Percentiles rank a stretch among this genome's conserved stretches.
Evolutionary conservation across 1,140 invertebrate species (phyloP).

Genomic region (Capitella teleta): DNA sequence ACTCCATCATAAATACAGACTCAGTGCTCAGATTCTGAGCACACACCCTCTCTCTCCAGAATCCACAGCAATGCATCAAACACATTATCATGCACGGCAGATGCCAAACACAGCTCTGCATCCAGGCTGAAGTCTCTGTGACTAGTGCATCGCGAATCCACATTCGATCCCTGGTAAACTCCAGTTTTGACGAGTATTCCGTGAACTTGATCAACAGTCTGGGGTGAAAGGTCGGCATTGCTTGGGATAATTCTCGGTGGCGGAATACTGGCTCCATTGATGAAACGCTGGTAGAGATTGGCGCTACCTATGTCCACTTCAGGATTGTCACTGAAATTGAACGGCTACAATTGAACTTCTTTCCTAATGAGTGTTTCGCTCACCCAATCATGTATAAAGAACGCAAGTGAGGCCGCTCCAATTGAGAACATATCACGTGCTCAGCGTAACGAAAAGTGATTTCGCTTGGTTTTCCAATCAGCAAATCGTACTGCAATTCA

Average conservation of each 20-base stretch:
- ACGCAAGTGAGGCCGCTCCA: constrained; percentile 42
- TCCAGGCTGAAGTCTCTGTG: constrained; percentile 34
- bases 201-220: constrained; percentile 28
- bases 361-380: too few relatives aligned
- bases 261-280: constrained; percentile 5
- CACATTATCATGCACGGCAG: constrained; percentile 27
- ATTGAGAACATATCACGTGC: constrained; percentile 47
- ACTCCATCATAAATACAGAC: too few relatives aligned
- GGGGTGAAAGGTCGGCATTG: constrained; percentile 17
- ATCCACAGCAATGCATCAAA: constrained; percentile 16
- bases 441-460: constrained; percentile 56
- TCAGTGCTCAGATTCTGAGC: too few relatives aligned
- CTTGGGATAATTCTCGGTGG: constrained; percentile 25
- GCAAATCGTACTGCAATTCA: constrained; percentile 50
- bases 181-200: constrained; percentile 39
- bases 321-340: constrained; percentile 24
- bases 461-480: constrained; percentile 58
- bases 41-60: constrained; percentile 4
- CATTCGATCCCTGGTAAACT: constrained; percentile 23
- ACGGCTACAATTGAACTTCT: too few relatives aligned
- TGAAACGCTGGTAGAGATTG: constrained; percentile 21
- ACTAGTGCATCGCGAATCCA: constrained; percentile 24
- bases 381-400: constrained; percentile 54
- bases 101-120: constrained; percentile 26
- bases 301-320: constrained; percentile 22